Percentiles rank a stretch among this genome's conserved stretches.
phyloP scores from a whole-genome alignment of 2,113 vertebrate species.

The Dicentrarchus labrax region DNA sequence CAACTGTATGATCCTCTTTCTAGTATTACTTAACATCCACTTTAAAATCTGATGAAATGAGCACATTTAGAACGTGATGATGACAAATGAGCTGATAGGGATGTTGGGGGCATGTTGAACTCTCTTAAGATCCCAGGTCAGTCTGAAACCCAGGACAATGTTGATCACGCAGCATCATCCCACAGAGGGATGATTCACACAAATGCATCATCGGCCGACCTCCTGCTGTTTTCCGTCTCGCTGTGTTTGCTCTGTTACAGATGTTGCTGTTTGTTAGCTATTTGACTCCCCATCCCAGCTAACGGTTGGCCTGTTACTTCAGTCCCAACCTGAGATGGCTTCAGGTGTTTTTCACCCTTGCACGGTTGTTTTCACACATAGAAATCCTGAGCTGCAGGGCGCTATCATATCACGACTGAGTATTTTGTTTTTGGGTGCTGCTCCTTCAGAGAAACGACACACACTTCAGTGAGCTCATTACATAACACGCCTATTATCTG shows the following conservation, averaged over 20 bases:
- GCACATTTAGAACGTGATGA: background rate
- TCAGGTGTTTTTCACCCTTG: conserved; percentile 45
- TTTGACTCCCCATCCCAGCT: conserved; percentile 57
- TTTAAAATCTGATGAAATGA: background rate
- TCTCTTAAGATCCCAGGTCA: background rate
- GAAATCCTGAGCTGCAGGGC: background rate
- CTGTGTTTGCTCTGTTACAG: conserved; percentile 36
- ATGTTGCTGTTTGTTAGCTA: conserved; percentile 20
- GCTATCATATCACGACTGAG: background rate
- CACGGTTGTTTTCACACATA: conserved; percentile 14
- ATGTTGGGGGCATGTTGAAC: background rate
- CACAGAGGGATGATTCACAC: conserved; percentile 62
- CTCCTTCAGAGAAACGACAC: background rate
- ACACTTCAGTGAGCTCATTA: background rate
- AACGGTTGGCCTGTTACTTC: conserved; percentile 12
- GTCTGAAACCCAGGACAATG: conserved; percentile 5
- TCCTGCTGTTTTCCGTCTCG: conserved; percentile 21
- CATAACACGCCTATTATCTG: conserved; percentile 5
- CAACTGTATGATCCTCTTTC: background rate
- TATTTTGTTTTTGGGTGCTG: background rate
- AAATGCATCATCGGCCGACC: conserved; percentile 27
- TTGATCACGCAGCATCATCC: conserved; percentile 29
- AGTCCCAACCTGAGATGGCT: conserved; percentile 34
- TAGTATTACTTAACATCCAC: background rate
- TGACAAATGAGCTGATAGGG: background rate